Evolutionary conservation across 2,888 invertebrate species (phyloP).

Genomic region (Notodonta dromedarius): DNA sequence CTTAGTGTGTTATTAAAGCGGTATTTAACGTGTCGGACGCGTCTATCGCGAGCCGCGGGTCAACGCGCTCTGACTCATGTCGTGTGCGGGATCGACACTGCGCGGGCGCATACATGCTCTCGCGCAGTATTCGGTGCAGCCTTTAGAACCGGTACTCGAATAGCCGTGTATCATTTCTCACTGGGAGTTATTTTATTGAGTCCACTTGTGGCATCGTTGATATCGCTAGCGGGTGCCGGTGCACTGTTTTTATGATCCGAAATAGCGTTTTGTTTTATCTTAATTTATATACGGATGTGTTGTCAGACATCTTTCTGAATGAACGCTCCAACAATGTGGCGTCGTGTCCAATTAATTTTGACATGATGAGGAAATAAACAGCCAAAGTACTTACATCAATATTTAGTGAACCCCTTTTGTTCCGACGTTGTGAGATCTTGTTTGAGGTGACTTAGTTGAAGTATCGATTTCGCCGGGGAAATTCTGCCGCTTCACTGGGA

Average conservation of each 20-base stretch:
- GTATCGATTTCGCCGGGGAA: too few relatives aligned
- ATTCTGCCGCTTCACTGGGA: too few relatives aligned
- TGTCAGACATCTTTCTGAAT: too few relatives aligned
- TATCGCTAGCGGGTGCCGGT: conserved; percentile 6
- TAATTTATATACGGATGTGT: not conserved
- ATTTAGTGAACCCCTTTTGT: not conserved
- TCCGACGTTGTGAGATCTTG: too few relatives aligned
- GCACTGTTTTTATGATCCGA: not conserved
- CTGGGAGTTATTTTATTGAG: conserved; percentile 22
- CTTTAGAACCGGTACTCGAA: conserved; percentile 40
- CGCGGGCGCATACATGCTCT: conserved; percentile 38
- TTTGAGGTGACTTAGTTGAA: too few relatives aligned
- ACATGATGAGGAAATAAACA: not conserved
- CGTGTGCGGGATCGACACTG: conserved; percentile 32
- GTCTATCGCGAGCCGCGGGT: conserved; percentile 60
- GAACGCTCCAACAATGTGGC: not conserved
- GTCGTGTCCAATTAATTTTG: not conserved
- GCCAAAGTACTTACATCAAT: not conserved
- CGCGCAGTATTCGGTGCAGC: conserved; percentile 40
- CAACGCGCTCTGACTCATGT: conserved; percentile 68
- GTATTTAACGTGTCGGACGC: conserved; percentile 42
- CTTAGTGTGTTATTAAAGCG: conserved; percentile 39
- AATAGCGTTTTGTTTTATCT: not conserved
- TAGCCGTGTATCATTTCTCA: conserved; percentile 19
- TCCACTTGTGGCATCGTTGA: conserved; percentile 20